Base-by-base conservation (phyloP, 2,113 vertebrate genomes). In the Arizona elegans region DNA sequence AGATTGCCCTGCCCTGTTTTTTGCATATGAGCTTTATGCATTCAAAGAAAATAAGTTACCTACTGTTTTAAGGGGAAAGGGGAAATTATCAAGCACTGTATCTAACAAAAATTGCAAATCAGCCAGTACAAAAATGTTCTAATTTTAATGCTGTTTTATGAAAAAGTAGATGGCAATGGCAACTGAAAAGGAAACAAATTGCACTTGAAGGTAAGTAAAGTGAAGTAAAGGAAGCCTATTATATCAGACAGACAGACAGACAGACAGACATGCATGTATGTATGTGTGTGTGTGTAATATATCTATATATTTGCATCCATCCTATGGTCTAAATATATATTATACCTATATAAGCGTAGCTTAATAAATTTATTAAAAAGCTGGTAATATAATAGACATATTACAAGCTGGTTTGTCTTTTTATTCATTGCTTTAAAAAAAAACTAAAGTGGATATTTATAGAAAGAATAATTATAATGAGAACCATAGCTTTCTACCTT, bases 21-120 rank as follows among this genome's bases (percentile, higher is more conserved):
- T 8, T 70, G 38, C 59, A 26, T 11, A 9, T 0, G 12, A 88
- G 50, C 10, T 58, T n/a, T 50, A 15, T 50, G 33, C 10, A 54
- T 29, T 91, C 47, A 53, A 81, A 56, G 12, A 23, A n/a, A n/a
- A 23, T 58, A 43, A 86, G 17, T 17, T 23, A 33, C 8, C 54
- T 54, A 56, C 70, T 29, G 12, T 56, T 91, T 56, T 29, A 85
- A 54, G 12, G n/a, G 15, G 23, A 85, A 52, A 33, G 54, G n/a
- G 15, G 26, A 56, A 13, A 15, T 75, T 21, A 33, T 33, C 38
- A 75, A 21, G 4, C 6, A 53, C 13, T 89, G 21, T 29, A 24
- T 53, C 26, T 53, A 29, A 47, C 19, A 21, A 92, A 91, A 95
- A 52, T 3, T 59, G 50, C 90, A 93, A 50, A 8, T 92, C 90